Percentiles rank a stretch among this genome's conserved stretches.
Evolutionary conservation across 2,888 invertebrate species (phyloP).

Genomic region (Pterostichus niger): DNA sequence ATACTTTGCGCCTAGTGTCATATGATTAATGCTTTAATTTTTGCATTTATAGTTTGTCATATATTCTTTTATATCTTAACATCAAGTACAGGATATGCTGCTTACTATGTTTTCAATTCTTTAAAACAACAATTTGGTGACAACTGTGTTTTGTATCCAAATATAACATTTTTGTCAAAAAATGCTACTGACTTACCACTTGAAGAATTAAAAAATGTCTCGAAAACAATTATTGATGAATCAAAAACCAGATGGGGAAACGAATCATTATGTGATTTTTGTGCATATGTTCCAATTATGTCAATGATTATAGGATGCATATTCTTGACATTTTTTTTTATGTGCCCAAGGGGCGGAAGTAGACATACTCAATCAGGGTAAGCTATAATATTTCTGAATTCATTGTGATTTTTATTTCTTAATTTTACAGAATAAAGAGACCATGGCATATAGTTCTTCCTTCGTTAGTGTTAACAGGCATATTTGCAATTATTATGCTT

Average conservation of each 20-base stretch:
- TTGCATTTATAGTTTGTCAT: conserved; percentile 37
- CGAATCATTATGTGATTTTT: conserved; percentile 70
- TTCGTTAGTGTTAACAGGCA: conserved; percentile 68
- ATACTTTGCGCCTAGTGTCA: conserved; percentile 6
- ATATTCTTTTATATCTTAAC: conserved; percentile 45
- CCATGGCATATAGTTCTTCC: conserved; percentile 72
- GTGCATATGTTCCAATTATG: conserved; percentile 70
- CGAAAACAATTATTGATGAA: conserved; percentile 16
- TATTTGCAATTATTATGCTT: conserved; percentile 69
- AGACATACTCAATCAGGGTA: conserved; percentile 70
- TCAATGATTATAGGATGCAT: conserved; percentile 71
- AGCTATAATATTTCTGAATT: conserved; percentile 57
- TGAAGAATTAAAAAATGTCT: neutral
- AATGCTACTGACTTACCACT: neutral
- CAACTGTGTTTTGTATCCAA: conserved; percentile 57
- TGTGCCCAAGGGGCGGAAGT: conserved; percentile 71
- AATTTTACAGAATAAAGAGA: conserved; percentile 70
- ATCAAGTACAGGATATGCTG: conserved; percentile 18
- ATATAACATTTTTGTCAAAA: conserved; percentile 21
- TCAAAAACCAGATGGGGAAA: conserved; percentile 69
- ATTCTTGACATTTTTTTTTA: conserved; percentile 70
- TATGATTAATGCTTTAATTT: neutral
- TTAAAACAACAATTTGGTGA: conserved; percentile 43
- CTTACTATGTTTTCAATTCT: conserved; percentile 35
- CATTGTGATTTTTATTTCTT: conserved; percentile 45